Evolutionary conservation across 2,888 invertebrate genomes (phyloP), one percentile per base, ranked within the genome.

Genomic region (Gerosis bhagava): DNA sequence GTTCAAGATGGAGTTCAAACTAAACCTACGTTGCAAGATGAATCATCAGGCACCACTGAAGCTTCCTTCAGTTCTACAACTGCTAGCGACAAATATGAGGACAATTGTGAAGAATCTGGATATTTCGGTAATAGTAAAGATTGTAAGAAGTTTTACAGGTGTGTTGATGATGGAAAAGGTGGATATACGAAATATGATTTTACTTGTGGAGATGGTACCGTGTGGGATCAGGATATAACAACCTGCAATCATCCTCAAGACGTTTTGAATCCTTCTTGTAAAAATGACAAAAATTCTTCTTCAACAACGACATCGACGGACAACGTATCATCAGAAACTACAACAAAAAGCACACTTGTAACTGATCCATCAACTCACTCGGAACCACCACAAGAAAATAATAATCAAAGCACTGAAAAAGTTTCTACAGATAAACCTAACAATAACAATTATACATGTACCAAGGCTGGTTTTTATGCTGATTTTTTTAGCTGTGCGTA

Each of bases 121-220:
- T 96, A 94, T 72, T 91, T 92, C 64, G 91, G 92, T 12, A 92
- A 96, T 73, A 82, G 88, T 21, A 79, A 80, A 34, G 91, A 95
- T 64, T 96, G 96, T 65, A 92, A 89, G 49, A 94, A 93, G 68
- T 96, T 95, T 80, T 94, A 94, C 68, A 90, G 95, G 58, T 96
- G 96, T 74, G 94, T 95, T 11, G 82, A 87, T 48, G 89, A 91
- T 64, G 92, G 91, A 0, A 78, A 88, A 17, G 91, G 90, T 50
- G 86, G 87, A 2, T 94, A 84, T 60, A 91, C 79, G 34, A 92
- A 91, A 74, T 93, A 93, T 67, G 93, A 94, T 52, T 96, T 94
- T 70, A 82, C 82, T 8, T 96, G 96, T 72, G 93, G 92, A 2
- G 90, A 92, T 43, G 95, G 94, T 37, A 96, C 95, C 3, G 92